Conservation (phyloP, 2,888 invertebrate genomes). For the Neoitamus cyanurus region DNA sequence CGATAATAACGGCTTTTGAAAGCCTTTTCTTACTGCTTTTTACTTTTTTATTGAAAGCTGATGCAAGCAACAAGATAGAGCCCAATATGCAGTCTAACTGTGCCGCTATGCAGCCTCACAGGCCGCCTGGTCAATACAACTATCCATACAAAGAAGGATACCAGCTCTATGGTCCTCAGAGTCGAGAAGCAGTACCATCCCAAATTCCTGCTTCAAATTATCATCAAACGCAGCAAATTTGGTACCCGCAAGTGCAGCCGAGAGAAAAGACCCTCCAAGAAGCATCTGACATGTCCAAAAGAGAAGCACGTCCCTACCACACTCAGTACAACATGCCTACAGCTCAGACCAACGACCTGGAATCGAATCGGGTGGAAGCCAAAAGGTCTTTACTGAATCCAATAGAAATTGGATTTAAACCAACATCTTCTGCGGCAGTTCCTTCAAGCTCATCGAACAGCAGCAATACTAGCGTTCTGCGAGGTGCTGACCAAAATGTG, state of each 20-base stretch:
- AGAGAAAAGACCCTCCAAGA: slow-evolving; percentile 52
- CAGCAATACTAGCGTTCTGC: slow-evolving; percentile 56
- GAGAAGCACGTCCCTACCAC: slow-evolving; percentile 34
- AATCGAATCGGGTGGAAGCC: slow-evolving; percentile 2
- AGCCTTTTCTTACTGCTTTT: not conserved
- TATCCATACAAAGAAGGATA: slow-evolving; percentile 9
- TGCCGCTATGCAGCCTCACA: not conserved
- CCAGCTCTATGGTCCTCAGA: slow-evolving; percentile 2
- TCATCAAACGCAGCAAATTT: slow-evolving; percentile 6
- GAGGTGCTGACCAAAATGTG: slow-evolving; percentile 77
- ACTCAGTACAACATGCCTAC: slow-evolving; percentile 31
- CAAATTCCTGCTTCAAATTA: not conserved
- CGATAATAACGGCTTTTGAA: not conserved
- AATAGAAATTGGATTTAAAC: not conserved
- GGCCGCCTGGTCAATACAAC: not conserved
- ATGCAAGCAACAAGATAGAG: not conserved
- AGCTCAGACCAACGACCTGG: not conserved
- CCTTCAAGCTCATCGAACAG: slow-evolving; percentile 24
- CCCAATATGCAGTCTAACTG: not conserved
- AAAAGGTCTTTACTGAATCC: not conserved
- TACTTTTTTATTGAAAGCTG: not conserved
- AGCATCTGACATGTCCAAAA: not conserved
- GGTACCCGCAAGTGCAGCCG: not conserved
- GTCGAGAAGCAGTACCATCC: not conserved
- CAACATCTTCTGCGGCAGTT: slow-evolving; percentile 45